These are phyloP conservation scores for Heliothis subflexa DNA, from an alignment of 1,140 invertebrate genomes.

Conservation along the genomic window DNA sequence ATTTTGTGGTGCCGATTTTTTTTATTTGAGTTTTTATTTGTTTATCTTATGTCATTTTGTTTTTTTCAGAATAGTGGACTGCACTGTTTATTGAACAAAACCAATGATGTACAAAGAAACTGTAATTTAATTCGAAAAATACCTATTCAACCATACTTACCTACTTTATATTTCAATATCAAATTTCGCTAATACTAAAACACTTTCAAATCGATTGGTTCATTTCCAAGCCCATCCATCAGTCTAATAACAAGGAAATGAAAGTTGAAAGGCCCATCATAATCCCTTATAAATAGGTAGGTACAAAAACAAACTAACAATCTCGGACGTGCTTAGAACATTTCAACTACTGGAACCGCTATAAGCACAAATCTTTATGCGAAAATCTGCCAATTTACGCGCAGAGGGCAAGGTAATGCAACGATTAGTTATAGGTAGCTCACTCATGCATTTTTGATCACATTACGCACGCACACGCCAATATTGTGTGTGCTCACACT, in stretches of 20 bases:
- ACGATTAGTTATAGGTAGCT: no score
- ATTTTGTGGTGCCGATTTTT: not conserved
- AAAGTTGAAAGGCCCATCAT: slow-evolving; percentile 45
- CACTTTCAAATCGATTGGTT: slow-evolving; percentile 27
- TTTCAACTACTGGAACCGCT: no score
- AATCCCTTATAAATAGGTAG: slow-evolving; percentile 33
- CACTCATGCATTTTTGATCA: no score
- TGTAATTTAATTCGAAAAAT: no score
- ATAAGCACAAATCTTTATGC: no score
- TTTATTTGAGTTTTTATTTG: not conserved
- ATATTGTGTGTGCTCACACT: no score
- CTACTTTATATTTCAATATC: not conserved
- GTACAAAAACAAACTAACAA: slow-evolving; percentile 39
- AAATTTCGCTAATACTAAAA: slow-evolving; percentile 13
- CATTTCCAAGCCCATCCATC: slow-evolving; percentile 5
- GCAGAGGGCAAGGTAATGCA: no score
- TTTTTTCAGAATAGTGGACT: not conserved
- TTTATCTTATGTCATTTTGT: not conserved
- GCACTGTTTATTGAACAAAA: no score
- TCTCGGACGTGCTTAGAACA: not conserved
- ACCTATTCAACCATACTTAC: no score
- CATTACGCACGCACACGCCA: no score
- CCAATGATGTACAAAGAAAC: no score
- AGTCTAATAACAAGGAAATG: slow-evolving; percentile 37
- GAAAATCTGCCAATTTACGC: no score